These are phyloP conservation scores for Tylochromis polylepis DNA, from an alignment of 2,113 vertebrate species.

Conservation along the genomic window DNA sequence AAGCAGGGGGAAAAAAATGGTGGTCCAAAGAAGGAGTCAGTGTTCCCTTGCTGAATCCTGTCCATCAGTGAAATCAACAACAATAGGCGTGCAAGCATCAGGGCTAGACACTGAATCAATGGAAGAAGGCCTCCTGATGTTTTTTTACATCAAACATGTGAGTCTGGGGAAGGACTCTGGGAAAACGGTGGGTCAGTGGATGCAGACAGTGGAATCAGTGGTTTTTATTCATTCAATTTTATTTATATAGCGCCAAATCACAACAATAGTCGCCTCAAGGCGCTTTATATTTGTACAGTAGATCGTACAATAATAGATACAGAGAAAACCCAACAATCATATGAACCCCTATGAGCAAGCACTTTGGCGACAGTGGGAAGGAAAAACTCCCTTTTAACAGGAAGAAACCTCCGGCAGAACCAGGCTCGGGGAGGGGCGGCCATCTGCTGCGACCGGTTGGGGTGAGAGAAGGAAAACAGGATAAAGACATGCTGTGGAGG, in stretches of 20 bases:
- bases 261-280: background rate
- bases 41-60: background rate
- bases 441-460: fast-evolving
- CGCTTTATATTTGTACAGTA: background rate
- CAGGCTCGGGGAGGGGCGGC: background rate
- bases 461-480: background rate
- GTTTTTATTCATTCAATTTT: background rate
- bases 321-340: background rate
- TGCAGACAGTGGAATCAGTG: background rate
- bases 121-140: background rate
- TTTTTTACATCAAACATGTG: background rate
- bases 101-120: fast-evolving
- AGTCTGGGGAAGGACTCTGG: background rate
- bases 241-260: background rate
- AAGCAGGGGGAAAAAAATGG: fast-evolving
- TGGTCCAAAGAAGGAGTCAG: background rate
- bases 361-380: background rate
- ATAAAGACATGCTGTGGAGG: background rate
- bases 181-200: background rate
- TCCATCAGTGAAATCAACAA: background rate
- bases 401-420: background rate
- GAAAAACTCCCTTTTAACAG: background rate
- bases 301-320: background rate
- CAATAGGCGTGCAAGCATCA: background rate
- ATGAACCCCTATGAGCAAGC: background rate